Evolutionary conservation across 2,797 vertebrate species (phyloP), one percentile per base, ranked within the genome.

Genomic region (Prunella strophiata): DNA sequence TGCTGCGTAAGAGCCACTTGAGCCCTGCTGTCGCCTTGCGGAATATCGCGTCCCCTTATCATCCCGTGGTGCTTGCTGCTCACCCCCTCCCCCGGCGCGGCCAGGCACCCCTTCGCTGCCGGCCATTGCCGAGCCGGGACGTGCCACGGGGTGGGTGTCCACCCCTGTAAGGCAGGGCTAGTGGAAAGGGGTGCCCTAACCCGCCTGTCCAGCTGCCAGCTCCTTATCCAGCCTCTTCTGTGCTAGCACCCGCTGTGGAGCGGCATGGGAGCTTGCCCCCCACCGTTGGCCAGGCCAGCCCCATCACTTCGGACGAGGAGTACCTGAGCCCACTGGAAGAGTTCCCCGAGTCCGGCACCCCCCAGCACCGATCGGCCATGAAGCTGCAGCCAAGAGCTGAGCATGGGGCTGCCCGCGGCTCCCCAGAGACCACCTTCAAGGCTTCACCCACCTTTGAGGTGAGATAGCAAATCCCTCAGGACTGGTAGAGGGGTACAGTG

Each of bases 241-340:
- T 65, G 52, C 85, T 96, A 98, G 98, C 97, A 83, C 97, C 97
- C 75, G 88, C 68, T 17, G 97, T 97, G 89, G 98, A 99, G 83
- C 96, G 94, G 32, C 98, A 97, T 88, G 98, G 98, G 43, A 97
- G 96, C 91, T 95, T 98, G 65, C 91, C 97, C 12, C 93, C 98
- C 27, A 97, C 98, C 14, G 92, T 98, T 88, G 98, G 99, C 27
- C 96, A 99, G 81, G 98, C 97, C 98, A 99, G 99, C 94, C 99
- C 99, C 18, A 99, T 99, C 96, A 99, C 99, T 21, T 99, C 99
- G 4, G 99, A 99, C 8, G 99, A 99, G 94, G 99, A 99, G 96
- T 99, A 99, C 92, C 98, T 99, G 92, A 99, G 99, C 91, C 99
- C 99, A 16, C 96, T 99, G 96, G 99, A 99, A 97, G 99, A 99